Conservation (phyloP, 2,888 invertebrate genomes). For the Clepsis dumicolana region DNA sequence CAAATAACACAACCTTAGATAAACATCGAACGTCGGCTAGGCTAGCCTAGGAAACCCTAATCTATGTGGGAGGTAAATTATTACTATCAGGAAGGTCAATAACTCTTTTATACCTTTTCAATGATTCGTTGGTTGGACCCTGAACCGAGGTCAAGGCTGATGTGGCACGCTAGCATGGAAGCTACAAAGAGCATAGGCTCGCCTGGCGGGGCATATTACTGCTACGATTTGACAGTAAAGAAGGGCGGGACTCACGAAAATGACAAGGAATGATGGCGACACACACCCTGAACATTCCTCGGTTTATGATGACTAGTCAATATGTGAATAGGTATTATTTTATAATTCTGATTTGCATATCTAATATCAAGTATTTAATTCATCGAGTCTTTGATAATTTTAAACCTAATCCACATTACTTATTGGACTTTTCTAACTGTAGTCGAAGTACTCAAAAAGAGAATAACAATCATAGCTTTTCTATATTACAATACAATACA, state of each 20-base stretch:
- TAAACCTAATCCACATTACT: no score
- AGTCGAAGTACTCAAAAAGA: no score
- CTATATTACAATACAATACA: no score
- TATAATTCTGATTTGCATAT: not conserved
- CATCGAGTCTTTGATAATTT: no score
- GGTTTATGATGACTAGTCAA: not conserved
- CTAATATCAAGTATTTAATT: no score
- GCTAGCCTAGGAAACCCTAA: conserved; percentile 20
- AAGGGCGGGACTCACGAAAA: conserved; percentile 4
- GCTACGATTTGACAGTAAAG: conserved; percentile 26
- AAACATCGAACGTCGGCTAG: conserved; percentile 23
- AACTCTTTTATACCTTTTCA: conserved; percentile 36
- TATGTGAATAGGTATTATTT: not conserved
- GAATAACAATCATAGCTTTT: no score
- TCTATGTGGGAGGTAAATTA: conserved; percentile 19
- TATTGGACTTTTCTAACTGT: no score
- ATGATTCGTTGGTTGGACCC: conserved; percentile 21
- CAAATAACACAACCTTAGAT: conserved; percentile 22
- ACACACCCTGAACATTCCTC: not conserved
- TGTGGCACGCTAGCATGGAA: conserved; percentile 32
- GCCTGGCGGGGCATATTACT: conserved; percentile 17
- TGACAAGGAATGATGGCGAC: conserved; percentile 15
- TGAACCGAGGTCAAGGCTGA: conserved; percentile 27
- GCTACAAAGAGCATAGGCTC: conserved; percentile 18
- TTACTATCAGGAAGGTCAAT: conserved; percentile 27